Base-by-base conservation (phyloP, 2,888 invertebrate species). In the Hypsopygia costalis region DNA sequence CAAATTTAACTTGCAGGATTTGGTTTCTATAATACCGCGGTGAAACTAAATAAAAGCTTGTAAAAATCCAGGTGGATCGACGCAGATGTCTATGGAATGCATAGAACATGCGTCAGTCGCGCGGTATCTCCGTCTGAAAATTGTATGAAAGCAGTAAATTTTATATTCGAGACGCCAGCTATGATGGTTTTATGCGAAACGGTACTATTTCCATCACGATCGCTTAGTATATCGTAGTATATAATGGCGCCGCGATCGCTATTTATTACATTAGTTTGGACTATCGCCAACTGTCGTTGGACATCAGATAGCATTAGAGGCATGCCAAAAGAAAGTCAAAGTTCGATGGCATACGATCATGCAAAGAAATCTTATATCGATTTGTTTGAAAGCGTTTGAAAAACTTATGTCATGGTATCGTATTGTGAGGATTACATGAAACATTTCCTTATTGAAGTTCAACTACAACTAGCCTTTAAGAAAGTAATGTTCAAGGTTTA, bases 221-320 rank as follows among this genome's bases (percentile, higher is more conserved):
- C 67, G 58, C 55, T 64, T 63, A 60, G 51, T 63, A 67, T 70
- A 73, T 68, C 69, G 74, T 68, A 60, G 63, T 58, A 63, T 67
- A 65, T 51, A 12, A 68, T 74, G 81, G 85, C 83, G 83, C 81
- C 62, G 62, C 62, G 65, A 61, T 66, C 58, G 72, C 76, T 82
- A 78, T 86, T 81, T 83, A 77, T 83, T 78, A 73, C 76, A 68
- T 73, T 75, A 74, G 60, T 60, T 76, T 87, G 87, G 87, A 75
- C 41, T 34, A 11, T 34, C 46, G 82, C 87, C 87, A 87, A 77
- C 52, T 59, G 59, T 59, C 62, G 67, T 55, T 70, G 67, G 65
- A 69, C 64, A 68, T 64, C 63, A 59, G 59, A 55, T 53, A 63
- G 62, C 56, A 65, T 62, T 70, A 68, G 69, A 71, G 63, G 70